Base-by-base conservation (phyloP, 2,888 invertebrate genomes). In the Periphyllus acericola region DNA sequence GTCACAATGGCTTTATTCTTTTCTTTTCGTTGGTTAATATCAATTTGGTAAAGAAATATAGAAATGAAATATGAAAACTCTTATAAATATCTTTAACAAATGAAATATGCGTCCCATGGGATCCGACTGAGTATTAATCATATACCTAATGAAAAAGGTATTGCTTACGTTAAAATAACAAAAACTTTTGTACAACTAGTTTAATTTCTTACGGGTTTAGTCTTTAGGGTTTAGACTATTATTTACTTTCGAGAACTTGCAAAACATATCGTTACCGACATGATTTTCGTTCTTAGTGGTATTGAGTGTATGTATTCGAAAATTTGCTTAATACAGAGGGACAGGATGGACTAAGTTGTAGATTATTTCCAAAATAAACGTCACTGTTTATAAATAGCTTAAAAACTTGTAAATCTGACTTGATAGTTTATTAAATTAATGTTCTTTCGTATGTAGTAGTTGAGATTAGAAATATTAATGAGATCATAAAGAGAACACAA, bases 91-190 rank as follows among this genome's bases (percentile, higher is more conserved):
- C 78, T 85, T 85, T 85, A 79, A 29, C 29, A 71, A 80, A 87
- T 87, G 87, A 87, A 81, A 87, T 80, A 86, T 79, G 80, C 46
- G 80, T 87, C 87, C 80, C 80, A 25, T 29, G 83, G 66, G 36
- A 34, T 71, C 71, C 34, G 36, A 46, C 21, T 21, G 55, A 60
- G 74, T 87, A 46, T 81, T 87, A 87, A 87, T 87, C 60, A 40
- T 36, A 52, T 36, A 52, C 25, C 83, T 85, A 89, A 89, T 86
- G 89, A 89, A 86, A 89, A 89, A 84, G 76, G 40, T 84, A 84
- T 66, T 83, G 75, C 55, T 85, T 85, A 80, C 19, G 72, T 75
- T 72, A 74, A 83, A 75, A 34, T 46, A 34, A 80, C n/a, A 29
- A 79, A 78, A 85, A 85, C 71, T 71, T 85, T 71, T 66, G 52